Conservation (phyloP, 2,888 invertebrate genomes). For the Mycalesis mineus region DNA sequence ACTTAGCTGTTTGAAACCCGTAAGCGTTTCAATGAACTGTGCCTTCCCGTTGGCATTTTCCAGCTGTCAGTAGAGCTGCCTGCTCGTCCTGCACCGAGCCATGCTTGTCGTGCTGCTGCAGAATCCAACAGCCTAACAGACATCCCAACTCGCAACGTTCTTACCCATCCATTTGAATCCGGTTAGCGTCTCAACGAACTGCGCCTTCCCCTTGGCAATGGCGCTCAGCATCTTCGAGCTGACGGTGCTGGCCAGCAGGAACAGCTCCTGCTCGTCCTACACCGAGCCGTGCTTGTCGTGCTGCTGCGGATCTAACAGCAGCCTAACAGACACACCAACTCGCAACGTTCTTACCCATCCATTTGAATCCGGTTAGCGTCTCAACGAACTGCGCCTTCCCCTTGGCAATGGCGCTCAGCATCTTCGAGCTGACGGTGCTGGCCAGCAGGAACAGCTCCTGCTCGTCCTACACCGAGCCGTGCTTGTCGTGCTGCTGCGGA, state of each 20-base stretch:
- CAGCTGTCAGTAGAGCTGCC: constrained; percentile 97
- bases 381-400: constrained; percentile 88
- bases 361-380: constrained; percentile 99
- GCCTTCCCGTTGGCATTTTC: constrained; percentile 89
- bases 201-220: constrained; percentile 86
- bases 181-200: constrained; percentile 92
- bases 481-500: constrained; percentile 75
- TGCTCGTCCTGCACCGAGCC: constrained; percentile 57
- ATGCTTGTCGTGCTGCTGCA: constrained; percentile 72
- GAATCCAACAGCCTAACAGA: constrained; percentile 95
- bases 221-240: constrained; percentile 97
- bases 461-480: constrained; percentile 57
- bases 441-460: no score
- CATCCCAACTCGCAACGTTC: constrained; percentile 91
- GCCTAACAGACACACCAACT: constrained; percentile 94
- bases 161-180: constrained; percentile 99
- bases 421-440: constrained; percentile 98
- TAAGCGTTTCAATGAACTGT: constrained; percentile 90
- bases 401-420: no score
- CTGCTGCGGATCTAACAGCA: constrained; percentile 91
- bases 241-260: constrained; percentile 97
- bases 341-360: constrained; percentile 94
- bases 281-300: constrained; percentile 63
- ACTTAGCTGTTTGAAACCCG: constrained; percentile 99
- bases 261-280: constrained; percentile 63